Conservation (phyloP, 1,140 invertebrate species). For the Halyomorpha halys region DNA sequence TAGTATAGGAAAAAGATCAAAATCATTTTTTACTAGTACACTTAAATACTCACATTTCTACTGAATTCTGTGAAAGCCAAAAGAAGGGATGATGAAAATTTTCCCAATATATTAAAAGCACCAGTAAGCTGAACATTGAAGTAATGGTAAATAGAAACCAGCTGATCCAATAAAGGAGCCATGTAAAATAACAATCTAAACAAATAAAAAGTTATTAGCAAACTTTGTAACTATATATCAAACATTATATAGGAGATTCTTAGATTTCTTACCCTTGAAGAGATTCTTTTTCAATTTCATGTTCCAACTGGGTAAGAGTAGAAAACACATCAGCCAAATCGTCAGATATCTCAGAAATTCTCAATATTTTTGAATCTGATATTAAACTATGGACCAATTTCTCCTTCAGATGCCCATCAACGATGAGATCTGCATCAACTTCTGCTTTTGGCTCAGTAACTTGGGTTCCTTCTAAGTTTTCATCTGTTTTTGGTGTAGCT, state of each 20-base stretch:
- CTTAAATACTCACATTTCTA: conserved; percentile 49
- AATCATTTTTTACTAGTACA: background rate
- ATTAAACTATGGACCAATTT: conserved; percentile 48
- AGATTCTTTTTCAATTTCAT: background rate
- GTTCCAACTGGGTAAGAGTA: background rate
- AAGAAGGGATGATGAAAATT: conserved; percentile 72
- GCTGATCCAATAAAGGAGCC: conserved; percentile 68
- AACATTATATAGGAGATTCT: background rate
- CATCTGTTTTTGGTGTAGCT: background rate
- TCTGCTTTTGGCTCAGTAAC: conserved; percentile 36
- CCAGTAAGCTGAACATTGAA: conserved; percentile 65
- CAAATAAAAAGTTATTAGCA: conserved; percentile 5
- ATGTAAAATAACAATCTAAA: background rate
- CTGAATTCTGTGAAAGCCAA: conserved; percentile 76
- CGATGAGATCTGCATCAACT: conserved; percentile 37
- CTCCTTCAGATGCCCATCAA: conserved; percentile 51
- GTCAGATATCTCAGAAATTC: conserved; percentile 38
- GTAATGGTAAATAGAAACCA: conserved; percentile 60
- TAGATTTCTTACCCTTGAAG: background rate
- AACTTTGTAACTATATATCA: background rate
- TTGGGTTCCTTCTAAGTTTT: conserved; percentile 26
- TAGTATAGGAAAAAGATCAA: background rate
- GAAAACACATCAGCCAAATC: conserved; percentile 24
- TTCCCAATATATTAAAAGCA: conserved; percentile 63
- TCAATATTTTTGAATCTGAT: conserved; percentile 45